Evolutionary conservation across 2,797 vertebrate genomes (phyloP).

Genomic region (Mormyrops boulengeri): DNA sequence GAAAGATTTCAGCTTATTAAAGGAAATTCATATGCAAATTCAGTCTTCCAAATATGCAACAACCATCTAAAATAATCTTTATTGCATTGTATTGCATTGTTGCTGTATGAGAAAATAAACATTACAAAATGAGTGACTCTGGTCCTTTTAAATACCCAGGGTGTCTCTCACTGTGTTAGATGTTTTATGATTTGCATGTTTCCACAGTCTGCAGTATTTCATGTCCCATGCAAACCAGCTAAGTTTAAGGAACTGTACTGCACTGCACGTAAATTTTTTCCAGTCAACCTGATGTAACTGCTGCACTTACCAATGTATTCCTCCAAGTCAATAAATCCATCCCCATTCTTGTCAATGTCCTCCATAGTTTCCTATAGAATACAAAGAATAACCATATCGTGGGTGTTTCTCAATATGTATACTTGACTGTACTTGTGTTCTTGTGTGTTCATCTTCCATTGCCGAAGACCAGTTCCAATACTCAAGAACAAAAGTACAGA

Average conservation of each 20-base stretch:
- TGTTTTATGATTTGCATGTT: constrained; percentile 5
- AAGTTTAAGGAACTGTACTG: neutral
- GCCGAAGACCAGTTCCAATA: neutral
- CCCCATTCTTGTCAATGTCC: constrained; percentile 86
- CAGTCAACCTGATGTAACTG: neutral
- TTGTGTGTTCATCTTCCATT: neutral
- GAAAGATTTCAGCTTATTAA: neutral
- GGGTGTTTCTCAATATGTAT: neutral
- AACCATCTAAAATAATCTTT: neutral
- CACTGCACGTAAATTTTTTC: neutral
- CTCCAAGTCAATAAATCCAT: constrained; percentile 81
- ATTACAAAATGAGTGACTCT: neutral
- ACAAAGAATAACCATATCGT: neutral
- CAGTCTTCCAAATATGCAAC: neutral
- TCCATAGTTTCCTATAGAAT: constrained; percentile 81
- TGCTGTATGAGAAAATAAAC: neutral
- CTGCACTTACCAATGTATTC: constrained; percentile 81
- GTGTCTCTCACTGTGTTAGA: neutral
- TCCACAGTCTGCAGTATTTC: neutral
- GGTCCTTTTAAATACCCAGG: neutral
- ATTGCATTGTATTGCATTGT: neutral
- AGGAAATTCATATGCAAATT: neutral
- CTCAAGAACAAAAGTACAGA: neutral
- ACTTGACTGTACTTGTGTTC: neutral
- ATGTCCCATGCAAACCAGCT: neutral